Evolutionary conservation across 1,140 invertebrate species (phyloP), one percentile per base, ranked within the genome.

Genomic region (Drosophila burlai): DNA sequence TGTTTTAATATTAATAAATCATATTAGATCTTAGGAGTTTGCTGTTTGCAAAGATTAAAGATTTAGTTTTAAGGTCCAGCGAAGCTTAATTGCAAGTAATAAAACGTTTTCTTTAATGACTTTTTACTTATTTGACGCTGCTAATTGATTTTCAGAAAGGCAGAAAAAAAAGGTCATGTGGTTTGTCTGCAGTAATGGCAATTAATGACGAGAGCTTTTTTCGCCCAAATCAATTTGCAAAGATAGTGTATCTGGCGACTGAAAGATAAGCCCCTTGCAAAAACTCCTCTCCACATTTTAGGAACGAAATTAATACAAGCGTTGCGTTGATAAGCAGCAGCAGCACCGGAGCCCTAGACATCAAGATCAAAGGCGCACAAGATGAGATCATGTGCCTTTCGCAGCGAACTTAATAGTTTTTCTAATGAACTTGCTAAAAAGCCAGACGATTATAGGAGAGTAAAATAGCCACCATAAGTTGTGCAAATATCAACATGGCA

Each of bases 311-410:
- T 36, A 62, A 42, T 54, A n/a, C 13, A 60, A 42, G 63, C 13
- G 47, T 62, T 57, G 31, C 26, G 47, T n/a, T 72, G 69, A 72
- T 73, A 79, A 65, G 57, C 7, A 16, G 57, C 7, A 16, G 34
- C 54, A 26, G 52, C 36, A 11, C 2, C 26, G 49, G 11, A 42
- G 46, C 66, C 66, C 43, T 57, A 45, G 47, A 24, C 38, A 59
- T 57, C n/a, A 40, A 50, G 52, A 67, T 74, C 54, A 42, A 57
- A 40, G 52, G 24, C 42, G 29, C 36, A 38, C 46, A 40, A 69
- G 77, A 69, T 69, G 76, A 69, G 77, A 89, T 89, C 81, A 84
- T 89, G 76, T 78, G 83, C 59, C 66, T 59, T 66, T 42, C 47
- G 63, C 69, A 42, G 15, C 21, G n/a, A 62, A 64, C 38, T 60